These are phyloP conservation scores for Microtus agrestis DNA, from an alignment of 2,797 vertebrate genomes.

Conservation along the genomic window DNA sequence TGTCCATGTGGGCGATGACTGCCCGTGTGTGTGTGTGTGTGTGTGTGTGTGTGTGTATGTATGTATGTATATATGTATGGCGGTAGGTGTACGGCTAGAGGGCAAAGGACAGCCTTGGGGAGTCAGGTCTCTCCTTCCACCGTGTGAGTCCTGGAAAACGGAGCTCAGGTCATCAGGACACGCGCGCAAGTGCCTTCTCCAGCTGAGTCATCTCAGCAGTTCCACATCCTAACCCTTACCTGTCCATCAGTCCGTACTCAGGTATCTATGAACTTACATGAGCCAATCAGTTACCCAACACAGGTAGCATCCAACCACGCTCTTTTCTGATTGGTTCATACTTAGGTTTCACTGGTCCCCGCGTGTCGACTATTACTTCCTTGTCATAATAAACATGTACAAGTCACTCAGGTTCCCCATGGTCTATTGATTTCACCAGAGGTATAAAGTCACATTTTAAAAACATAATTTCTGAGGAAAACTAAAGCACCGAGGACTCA, in stretches of 20 bases:
- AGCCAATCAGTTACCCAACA: neutral
- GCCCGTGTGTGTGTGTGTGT: neutral
- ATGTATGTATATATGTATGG: too few species aligned
- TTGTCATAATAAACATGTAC: neutral
- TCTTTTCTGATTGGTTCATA: neutral
- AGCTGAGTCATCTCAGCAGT: neutral
- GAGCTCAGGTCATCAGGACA: neutral
- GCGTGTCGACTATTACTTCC: neutral
- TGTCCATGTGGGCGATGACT: neutral
- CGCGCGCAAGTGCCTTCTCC: neutral
- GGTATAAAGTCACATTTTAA: neutral
- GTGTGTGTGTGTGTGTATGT: neutral
- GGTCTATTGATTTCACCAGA: neutral
- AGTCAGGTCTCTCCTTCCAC: neutral
- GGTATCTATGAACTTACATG: too few species aligned
- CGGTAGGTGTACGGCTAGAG: neutral
- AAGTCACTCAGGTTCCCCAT: neutral
- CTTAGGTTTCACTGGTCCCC: neutral
- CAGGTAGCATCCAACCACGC: rapidly evolving
- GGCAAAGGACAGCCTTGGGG: neutral
- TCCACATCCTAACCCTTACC: rapidly evolving
- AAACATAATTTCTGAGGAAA: slow-evolving; percentile 4
- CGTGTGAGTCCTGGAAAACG: neutral
- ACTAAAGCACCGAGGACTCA: neutral
- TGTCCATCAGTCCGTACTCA: neutral